Conservation (phyloP, 2,113 vertebrate genomes). For the Miniopterus natalensis region DNA sequence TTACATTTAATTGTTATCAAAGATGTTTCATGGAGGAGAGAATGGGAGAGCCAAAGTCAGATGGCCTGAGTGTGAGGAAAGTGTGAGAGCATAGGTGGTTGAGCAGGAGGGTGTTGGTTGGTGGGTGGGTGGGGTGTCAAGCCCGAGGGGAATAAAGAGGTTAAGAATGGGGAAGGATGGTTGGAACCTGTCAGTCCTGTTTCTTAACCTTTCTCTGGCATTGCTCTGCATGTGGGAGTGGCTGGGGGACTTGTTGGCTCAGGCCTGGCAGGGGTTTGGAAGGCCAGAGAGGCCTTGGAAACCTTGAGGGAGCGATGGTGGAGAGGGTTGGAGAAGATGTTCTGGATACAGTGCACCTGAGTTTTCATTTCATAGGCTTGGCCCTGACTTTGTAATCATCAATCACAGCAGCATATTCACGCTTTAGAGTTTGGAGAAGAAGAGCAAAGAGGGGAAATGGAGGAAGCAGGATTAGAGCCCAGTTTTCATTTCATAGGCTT, state of each 20-base stretch:
- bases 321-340: neutral
- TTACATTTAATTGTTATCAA: neutral
- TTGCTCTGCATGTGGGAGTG: slow-evolving; percentile 36
- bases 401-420: neutral
- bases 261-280: slow-evolving; percentile 29
- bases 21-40: neutral
- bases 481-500: no score
- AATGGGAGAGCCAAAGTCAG: neutral
- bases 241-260: slow-evolving; percentile 60
- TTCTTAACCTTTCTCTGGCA: slow-evolving; percentile 58
- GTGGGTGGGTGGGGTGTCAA: slow-evolving; percentile 8
- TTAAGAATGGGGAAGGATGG: neutral
- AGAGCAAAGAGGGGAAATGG: neutral
- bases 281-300: neutral
- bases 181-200: slow-evolving; percentile 73
- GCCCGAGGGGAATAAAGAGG: slow-evolving; percentile 31
- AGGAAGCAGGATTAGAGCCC: neutral
- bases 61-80: neutral
- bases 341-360: neutral
- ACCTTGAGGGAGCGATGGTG: neutral
- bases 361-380: neutral
- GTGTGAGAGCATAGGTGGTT: neutral
- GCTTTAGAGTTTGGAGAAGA: neutral
- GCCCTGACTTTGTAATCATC: neutral
- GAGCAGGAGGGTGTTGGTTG: neutral